Evolutionary conservation across 2,113 vertebrate species (phyloP).

Genomic region (Plectropomus leopardus): DNA sequence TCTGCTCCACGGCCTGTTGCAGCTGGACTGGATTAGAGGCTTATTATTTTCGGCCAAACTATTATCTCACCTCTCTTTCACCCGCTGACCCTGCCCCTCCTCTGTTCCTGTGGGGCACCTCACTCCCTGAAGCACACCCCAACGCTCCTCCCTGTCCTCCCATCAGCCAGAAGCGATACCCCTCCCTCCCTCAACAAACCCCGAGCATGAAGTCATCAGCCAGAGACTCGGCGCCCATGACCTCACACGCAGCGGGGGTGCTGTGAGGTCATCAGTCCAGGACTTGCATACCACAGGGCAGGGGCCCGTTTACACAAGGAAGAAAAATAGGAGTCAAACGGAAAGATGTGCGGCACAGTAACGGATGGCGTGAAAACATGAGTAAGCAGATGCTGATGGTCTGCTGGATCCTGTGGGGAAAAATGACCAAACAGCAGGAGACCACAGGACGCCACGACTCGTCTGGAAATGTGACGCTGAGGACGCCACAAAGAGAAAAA

Average conservation of each 20-base stretch:
- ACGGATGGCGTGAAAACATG: background rate
- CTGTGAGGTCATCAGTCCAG: slow-evolving; percentile 73
- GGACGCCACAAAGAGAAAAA: slow-evolving; percentile 1
- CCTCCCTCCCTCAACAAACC: slow-evolving; percentile 30
- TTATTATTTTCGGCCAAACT: slow-evolving; percentile 80
- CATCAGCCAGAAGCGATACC: slow-evolving; percentile 55
- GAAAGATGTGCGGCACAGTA: slow-evolving; percentile 5
- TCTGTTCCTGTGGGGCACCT: slow-evolving; percentile 77
- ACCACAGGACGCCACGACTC: slow-evolving; percentile 24
- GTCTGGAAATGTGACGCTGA: slow-evolving; percentile 4
- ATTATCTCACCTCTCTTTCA: slow-evolving; percentile 83
- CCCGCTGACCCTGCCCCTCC: slow-evolving; percentile 78
- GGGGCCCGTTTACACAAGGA: slow-evolving; percentile 32
- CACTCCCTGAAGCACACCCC: slow-evolving; percentile 60
- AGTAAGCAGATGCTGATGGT: slow-evolving; percentile 2
- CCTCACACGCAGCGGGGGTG: slow-evolving; percentile 57
- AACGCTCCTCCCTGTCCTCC: slow-evolving; percentile 52
- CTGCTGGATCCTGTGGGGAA: slow-evolving; percentile 16
- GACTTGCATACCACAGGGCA: slow-evolving; percentile 28
- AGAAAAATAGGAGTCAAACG: background rate
- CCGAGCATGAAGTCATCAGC: slow-evolving; percentile 80
- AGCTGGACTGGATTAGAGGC: slow-evolving; percentile 82
- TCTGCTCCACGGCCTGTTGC: slow-evolving; percentile 65
- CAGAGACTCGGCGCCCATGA: slow-evolving; percentile 68
- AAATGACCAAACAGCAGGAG: background rate